Evolutionary conservation across 2,797 vertebrate species (phyloP), one percentile per base, ranked within the genome.

Genomic region (Antennarius maculatus): DNA sequence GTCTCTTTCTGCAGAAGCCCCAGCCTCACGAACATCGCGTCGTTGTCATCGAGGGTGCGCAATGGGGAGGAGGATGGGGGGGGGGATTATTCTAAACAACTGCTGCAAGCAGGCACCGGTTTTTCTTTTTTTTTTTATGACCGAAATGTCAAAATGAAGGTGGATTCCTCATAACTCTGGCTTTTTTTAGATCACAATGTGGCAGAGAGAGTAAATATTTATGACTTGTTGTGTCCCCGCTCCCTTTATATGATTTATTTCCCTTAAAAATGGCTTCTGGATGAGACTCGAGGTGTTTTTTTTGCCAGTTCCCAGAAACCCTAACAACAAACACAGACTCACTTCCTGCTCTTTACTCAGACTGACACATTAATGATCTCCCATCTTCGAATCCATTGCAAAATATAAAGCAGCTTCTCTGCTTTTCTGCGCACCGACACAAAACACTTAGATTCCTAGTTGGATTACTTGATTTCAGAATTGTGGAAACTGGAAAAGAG

Each of bases 1-100:
- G 47, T 61, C 39, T 46, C 48, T 61, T 18, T 1, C 53, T 60
- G 59, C 76, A 43, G 6, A 71, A 37, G 42, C 50, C 55, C 16
- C 42, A 37, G 31, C 10, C 28, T 34, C 15, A 13, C 4, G 8
- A 27, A 56, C 4, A 7, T 34, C 5, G 1, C 3, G 13, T 17
- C 8, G 23, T 45, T 28, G 18, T 28, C 17, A 55, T 16, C 45
- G 7, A 10, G 6, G 2, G 8, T 23, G 14, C 52, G 23, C 42
- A 17, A 23, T 7, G 63, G 41, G 41, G 2, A 17, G 62, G 29
- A 49, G 31, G 16, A 7, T 31, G 4, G 5, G 5, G 31, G 8
- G 31, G 5, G 23, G 23, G 23, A 2, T 1, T 23, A 23, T 23
- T 34, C 31, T 34, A 34, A 34, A 53, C n/a, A 10, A 29, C 41